These are phyloP conservation scores for Monomorium pharaonis DNA, from an alignment of 1,140 invertebrate genomes.

Conservation along the genomic window DNA sequence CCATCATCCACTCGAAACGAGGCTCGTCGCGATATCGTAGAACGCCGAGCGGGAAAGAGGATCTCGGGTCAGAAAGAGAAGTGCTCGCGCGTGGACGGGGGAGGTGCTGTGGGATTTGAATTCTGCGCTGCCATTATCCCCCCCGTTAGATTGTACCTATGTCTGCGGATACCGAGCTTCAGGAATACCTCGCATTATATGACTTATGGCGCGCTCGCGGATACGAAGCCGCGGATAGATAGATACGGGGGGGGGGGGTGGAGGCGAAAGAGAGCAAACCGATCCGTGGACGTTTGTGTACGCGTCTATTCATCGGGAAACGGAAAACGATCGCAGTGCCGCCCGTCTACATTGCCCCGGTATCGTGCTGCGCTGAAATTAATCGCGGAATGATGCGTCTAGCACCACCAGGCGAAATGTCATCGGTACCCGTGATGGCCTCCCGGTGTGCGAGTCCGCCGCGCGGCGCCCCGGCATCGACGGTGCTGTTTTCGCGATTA, in stretches of 20 bases:
- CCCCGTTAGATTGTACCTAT: constrained; percentile 52
- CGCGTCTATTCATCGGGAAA: constrained; percentile 66
- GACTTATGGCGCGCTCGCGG: constrained; percentile 32
- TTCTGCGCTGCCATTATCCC: constrained; percentile 19
- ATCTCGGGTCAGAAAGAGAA: not conserved
- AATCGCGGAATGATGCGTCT: constrained; percentile 61
- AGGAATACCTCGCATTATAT: constrained; percentile 41
- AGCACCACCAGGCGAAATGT: constrained; percentile 39
- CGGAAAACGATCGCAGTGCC: constrained; percentile 66
- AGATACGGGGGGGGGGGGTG: not conserved
- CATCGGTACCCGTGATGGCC: constrained; percentile 40
- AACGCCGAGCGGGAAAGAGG: not conserved
- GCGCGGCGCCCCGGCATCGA: constrained; percentile 1
- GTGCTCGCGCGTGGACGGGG: constrained; percentile 2
- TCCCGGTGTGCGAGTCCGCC: constrained; percentile 1
- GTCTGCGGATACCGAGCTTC: constrained; percentile 46
- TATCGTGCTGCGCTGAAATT: constrained; percentile 60
- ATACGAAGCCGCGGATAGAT: not conserved
- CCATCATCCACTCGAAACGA: constrained; percentile 67
- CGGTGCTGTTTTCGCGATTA: constrained; percentile 29
- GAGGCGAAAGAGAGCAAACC: not conserved
- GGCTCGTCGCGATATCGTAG: constrained; percentile 65
- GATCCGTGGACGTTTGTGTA: not conserved
- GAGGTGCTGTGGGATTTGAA: constrained; percentile 41
- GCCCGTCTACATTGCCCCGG: constrained; percentile 55